Percentiles rank a stretch among this genome's conserved stretches.
Conservation (phyloP, 2,797 vertebrate genomes). For the Mormyrus proboscirostris region DNA sequence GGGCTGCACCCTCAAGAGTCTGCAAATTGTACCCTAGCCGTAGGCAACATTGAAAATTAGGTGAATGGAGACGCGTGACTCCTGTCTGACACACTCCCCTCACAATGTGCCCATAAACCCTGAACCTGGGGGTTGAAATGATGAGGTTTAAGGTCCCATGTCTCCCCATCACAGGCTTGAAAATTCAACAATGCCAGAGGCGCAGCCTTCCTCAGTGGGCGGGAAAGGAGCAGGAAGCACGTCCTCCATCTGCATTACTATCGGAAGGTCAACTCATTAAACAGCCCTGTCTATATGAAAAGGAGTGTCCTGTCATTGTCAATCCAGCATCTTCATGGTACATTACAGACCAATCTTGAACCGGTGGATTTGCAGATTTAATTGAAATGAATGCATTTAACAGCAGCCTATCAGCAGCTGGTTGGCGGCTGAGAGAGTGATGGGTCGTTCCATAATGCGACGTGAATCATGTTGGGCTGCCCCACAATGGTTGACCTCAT, state of each 20-base stretch:
- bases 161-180: neutral
- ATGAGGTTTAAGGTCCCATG: neutral
- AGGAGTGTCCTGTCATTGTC: constrained; percentile 40
- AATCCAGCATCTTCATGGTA: constrained; percentile 52
- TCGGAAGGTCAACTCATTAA: neutral
- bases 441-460: neutral
- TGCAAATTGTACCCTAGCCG: neutral
- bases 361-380: constrained; percentile 34
- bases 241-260: neutral
- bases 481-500: neutral
- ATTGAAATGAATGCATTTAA: constrained; percentile 33
- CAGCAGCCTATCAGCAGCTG: neutral
- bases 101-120: neutral
- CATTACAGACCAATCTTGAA: constrained; percentile 44
- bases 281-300: neutral
- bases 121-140: neutral
- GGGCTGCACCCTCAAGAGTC: neutral
- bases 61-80: neutral
- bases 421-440: neutral
- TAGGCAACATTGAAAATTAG: neutral
- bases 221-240: neutral
- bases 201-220: neutral
- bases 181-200: neutral
- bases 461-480: neutral
- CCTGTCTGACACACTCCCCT: neutral